These are phyloP conservation scores for Eretmocerus hayati DNA, from an alignment of 2,888 invertebrate species.

Conservation along the genomic window DNA sequence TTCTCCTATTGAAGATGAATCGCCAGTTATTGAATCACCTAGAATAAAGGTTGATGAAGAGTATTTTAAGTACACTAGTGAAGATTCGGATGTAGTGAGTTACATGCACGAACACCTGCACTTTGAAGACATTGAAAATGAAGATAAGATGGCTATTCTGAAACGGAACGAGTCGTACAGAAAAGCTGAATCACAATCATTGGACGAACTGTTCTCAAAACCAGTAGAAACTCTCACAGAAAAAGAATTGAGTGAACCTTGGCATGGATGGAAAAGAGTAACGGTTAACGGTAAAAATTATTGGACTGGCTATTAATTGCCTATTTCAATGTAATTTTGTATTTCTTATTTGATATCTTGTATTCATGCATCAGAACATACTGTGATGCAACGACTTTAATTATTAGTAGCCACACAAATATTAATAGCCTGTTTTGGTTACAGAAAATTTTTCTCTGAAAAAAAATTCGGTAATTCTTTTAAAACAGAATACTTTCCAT, in stretches of 20 bases:
- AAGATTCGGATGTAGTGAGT: constrained; percentile 37
- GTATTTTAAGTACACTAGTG: constrained; percentile 39
- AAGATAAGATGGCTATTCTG: constrained; percentile 22
- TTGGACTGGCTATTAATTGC: constrained; percentile 36
- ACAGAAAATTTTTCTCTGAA: no score
- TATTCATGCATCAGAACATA: no score
- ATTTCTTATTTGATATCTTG: no score
- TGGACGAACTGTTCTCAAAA: neutral
- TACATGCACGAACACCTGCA: constrained; percentile 42
- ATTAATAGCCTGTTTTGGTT: no score
- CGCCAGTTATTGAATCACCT: constrained; percentile 9
- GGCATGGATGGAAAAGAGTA: constrained; percentile 41
- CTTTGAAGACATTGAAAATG: constrained; percentile 41
- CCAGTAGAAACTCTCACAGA: constrained; percentile 20
- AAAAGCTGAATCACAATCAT: neutral
- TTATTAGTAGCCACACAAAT: no score
- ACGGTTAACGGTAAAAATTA: constrained; percentile 30
- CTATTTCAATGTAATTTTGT: constrained; percentile 4
- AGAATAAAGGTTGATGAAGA: constrained; percentile 36
- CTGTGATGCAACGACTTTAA: no score
- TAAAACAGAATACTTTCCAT: no score
- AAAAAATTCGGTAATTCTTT: no score
- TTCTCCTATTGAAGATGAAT: constrained; percentile 13
- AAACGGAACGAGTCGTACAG: constrained; percentile 1
- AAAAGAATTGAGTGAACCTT: constrained; percentile 35